Evolutionary conservation across 2,888 invertebrate genomes (phyloP), one percentile per base, ranked within the genome.

Genomic region (Lochmaea capreae): DNA sequence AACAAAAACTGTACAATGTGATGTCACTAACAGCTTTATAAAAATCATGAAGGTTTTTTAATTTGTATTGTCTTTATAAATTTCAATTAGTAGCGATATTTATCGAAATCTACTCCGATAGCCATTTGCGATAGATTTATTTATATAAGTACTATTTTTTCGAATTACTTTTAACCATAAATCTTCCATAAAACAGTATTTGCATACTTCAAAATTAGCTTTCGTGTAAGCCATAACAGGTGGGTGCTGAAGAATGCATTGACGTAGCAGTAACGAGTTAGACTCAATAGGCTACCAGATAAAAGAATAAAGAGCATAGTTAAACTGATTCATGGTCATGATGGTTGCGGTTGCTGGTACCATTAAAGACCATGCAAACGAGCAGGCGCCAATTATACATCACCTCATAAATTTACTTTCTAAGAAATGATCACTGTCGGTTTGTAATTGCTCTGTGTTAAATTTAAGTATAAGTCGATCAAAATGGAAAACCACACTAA

Each of bases 351-450:
- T 79, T 80, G 82, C 61, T 42, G 42, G 81, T 82, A 81, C 84
- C 83, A 84, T 85, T 85, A 85, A 84, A 82, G 81, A 81, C 79
- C 81, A 83, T 84, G 84, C 84, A 84, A 84, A 84, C 83, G 81
- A 82, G 80, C 81, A 81, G 83, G 83, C 83, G 84, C 85, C 85
- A 85, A 85, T 85, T 85, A 85, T 83, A 80, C 81, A 81, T 83
- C 83, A 84, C 84, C 83, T 80, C 82, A 84, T 85, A 84, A 84
- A 85, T 84, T 81, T 80, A 39, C 57, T 57, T 52, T 16, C 26
- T 68, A 62, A 68, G 67, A 68, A 62, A 59, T 68, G 18, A 63
- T 63, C 43, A 63, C 9, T 63, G 62, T 63, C 62, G 42, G 10
- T 16, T 12, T 18, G 10, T 54, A 16, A 54, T 54, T 54, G 18